Evolutionary conservation across 2,888 invertebrate genomes (phyloP), one percentile per base, ranked within the genome.

Genomic region (Griposia aprilina): DNA sequence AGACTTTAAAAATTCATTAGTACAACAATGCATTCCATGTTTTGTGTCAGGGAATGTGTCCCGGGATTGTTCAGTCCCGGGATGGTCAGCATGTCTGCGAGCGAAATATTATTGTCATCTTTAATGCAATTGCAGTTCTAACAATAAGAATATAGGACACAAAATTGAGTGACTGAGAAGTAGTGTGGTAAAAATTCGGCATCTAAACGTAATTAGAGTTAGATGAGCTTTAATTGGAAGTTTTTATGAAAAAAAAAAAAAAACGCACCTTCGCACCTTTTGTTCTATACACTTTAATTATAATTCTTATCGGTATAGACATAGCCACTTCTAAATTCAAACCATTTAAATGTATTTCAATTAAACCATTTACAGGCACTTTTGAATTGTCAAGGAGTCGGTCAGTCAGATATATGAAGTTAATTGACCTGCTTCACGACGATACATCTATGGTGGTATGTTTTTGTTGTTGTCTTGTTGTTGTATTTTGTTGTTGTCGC

Each of bases 1-100:
- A 85, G 26, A 78, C 78, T 82, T 86, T 88, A 87, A 92, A 90
- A 90, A 89, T 85, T 90, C 88, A 91, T 90, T 89, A 88, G 84
- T 86, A 90, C 89, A 91, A 90, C 88, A 92, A 92, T 91, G 89
- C 91, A 90, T 92, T 89, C 90, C 88, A 73, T 91, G 92, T 92
- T 92, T 93, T 93, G 89, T 90, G 83, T 80, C 78, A 74, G 52
- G 86, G 92, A 91, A 93, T 92, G 91, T 86, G 85, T 83, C 82
- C 78, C 74, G 76, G 83, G 86, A 88, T 90, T 79, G 90, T 89
- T 89, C 65, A 82, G 84, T 87, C 88, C 83, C 71, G 71, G 69
- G 68, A 84, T 82, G 87, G 82, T 77, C 69, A 74, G 72, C 59
- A 77, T 73, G 80, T 80, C 78, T 80, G 77, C 55, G 13, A 81